Percentiles rank a stretch among this genome's conserved stretches.
phyloP scores from a whole-genome alignment of 2,797 vertebrate species.

The Neosilurus hyrtlii region DNA sequence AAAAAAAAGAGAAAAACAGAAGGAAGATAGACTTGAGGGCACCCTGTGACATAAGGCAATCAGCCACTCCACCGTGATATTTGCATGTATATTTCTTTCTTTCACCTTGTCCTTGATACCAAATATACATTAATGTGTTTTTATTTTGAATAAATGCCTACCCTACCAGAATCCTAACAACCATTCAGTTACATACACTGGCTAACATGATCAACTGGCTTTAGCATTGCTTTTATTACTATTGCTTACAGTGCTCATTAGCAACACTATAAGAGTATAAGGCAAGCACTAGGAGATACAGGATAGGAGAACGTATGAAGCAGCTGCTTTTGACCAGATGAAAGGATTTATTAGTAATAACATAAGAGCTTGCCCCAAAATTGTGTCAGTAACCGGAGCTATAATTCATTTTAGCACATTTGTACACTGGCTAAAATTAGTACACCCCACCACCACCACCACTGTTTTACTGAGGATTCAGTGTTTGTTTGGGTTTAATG shows the following conservation, averaged over 20 bases:
- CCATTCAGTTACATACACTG: slow-evolving; percentile 6
- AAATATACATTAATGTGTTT: slow-evolving; percentile 6
- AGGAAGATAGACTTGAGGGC: no score
- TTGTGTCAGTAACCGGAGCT: slow-evolving; percentile 39
- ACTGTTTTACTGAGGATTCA: slow-evolving; percentile 33
- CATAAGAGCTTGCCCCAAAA: slow-evolving; percentile 30
- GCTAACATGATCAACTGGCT: slow-evolving; percentile 29
- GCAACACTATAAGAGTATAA: slow-evolving; percentile 44
- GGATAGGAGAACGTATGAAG: slow-evolving; percentile 29
- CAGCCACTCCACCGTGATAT: no score
- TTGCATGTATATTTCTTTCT: not conserved
- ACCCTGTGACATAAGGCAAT: no score
- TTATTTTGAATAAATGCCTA: not conserved
- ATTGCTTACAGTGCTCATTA: slow-evolving; percentile 55
- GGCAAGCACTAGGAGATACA: slow-evolving; percentile 46
- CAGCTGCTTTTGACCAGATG: slow-evolving; percentile 16
- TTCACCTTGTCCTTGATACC: not conserved
- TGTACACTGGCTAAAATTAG: slow-evolving; percentile 35
- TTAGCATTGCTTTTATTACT: slow-evolving; percentile 37
- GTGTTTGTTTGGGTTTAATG: slow-evolving; percentile 56
- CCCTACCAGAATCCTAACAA: not conserved
- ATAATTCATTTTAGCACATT: slow-evolving; percentile 43
- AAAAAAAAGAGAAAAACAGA: no score
- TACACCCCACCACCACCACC: not conserved
- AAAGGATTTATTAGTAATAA: slow-evolving; percentile 42